Percentiles rank a stretch among this genome's conserved stretches.
Conservation (phyloP, 2,888 invertebrate species). For the Melanchra persicariae region DNA sequence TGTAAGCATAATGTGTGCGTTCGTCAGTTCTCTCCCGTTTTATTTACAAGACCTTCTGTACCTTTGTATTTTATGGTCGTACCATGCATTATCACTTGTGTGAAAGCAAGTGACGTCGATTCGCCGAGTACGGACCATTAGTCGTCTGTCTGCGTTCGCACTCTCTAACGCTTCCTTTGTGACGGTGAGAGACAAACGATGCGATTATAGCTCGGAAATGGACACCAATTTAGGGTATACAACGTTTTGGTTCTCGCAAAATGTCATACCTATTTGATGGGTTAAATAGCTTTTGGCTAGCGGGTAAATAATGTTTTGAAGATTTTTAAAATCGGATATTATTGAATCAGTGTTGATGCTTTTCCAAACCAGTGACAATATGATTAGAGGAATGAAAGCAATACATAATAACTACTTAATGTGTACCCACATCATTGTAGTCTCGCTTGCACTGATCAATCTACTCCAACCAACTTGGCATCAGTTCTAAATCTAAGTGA, state of each 20-base stretch:
- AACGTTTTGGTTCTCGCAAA: constrained; percentile 48
- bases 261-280: constrained; percentile 40
- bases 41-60: constrained; percentile 8
- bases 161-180: constrained; percentile 79
- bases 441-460: neutral
- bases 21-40: neutral
- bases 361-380: neutral
- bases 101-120: constrained; percentile 71
- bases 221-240: constrained; percentile 71
- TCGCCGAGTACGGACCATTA: constrained; percentile 76
- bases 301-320: neutral
- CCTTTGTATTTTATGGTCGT: neutral
- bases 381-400: neutral
- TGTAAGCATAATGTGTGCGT: neutral
- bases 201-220: constrained; percentile 76
- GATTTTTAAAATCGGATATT: neutral
- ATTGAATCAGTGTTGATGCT: neutral
- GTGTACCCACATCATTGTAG: neutral
- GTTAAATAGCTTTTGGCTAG: constrained; percentile 18
- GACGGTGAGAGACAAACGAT: constrained; percentile 78
- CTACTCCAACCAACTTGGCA: neutral
- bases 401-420: neutral
- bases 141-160: constrained; percentile 72
- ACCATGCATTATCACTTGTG: constrained; percentile 69
- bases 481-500: neutral